Percentiles rank a stretch among this genome's conserved stretches.
Conservation (phyloP, 2,888 invertebrate genomes). For the Stenchaetothrips biformis region DNA sequence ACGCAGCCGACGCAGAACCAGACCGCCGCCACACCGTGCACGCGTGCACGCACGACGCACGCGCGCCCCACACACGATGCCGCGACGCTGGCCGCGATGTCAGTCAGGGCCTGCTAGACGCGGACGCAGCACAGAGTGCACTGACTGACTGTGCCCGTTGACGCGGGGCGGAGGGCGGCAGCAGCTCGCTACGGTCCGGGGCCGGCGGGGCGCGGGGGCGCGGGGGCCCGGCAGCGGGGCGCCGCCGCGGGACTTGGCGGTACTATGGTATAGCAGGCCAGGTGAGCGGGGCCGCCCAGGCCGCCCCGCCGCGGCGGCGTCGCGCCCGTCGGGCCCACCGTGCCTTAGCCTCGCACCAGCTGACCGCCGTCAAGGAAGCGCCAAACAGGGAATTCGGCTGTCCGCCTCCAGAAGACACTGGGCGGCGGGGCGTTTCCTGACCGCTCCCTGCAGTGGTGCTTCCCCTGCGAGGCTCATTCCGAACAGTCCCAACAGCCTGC, state of each 20-base stretch:
- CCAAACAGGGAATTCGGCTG: too few species aligned
- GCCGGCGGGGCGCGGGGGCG: neutral
- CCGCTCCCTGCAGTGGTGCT: neutral
- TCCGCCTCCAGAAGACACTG: too few species aligned
- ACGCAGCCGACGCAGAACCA: too few species aligned
- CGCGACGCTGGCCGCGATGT: neutral
- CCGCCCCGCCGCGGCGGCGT: neutral
- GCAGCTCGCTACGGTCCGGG: neutral
- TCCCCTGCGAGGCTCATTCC: neutral
- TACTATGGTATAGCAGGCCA: neutral
- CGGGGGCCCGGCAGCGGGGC: neutral
- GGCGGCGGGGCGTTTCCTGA: too few species aligned
- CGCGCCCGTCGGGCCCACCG: neutral
- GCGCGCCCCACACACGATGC: neutral
- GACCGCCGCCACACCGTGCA: neutral
- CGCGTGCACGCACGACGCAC: neutral
- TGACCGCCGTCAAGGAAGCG: neutral
- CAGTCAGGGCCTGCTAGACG: neutral
- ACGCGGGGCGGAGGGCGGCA: neutral
- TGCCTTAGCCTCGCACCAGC: neutral
- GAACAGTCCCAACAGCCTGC: neutral
- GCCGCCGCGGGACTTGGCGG: neutral
- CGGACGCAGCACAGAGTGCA: conserved; percentile 6
- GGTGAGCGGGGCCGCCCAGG: neutral
- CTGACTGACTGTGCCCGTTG: conserved; percentile 16